phyloP scores from a whole-genome alignment of 2,888 invertebrate species.

The Piscicola geometra region DNA sequence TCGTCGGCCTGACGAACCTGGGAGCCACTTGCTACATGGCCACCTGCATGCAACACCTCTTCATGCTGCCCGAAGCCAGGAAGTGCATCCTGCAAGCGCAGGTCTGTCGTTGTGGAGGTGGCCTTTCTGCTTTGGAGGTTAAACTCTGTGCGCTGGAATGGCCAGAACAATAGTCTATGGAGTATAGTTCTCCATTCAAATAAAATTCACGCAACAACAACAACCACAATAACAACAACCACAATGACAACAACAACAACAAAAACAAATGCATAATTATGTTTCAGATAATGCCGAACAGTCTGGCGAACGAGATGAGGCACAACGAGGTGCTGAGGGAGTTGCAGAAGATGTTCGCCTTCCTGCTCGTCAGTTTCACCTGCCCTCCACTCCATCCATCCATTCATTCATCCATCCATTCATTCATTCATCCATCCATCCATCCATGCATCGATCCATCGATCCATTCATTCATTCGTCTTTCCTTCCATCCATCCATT shows the following conservation, averaged over 20 bases:
- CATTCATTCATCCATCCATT: too few species aligned
- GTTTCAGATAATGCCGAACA: conserved; percentile 9
- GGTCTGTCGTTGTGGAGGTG: conserved; percentile 43
- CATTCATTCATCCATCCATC: too few species aligned
- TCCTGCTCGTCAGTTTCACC: conserved; percentile 64
- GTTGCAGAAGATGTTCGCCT: conserved; percentile 90
- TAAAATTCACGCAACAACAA: too few species aligned
- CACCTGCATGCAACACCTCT: conserved; percentile 90
- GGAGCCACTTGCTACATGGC: conserved; percentile 98
- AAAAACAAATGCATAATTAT: not conserved
- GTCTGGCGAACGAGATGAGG: conserved; percentile 51
- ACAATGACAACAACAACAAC: not conserved
- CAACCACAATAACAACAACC: not conserved
- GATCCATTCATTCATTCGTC: too few species aligned
- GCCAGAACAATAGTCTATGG: not conserved
- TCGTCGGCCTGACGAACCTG: conserved; percentile 86
- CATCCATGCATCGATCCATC: too few species aligned
- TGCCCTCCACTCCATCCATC: not conserved
- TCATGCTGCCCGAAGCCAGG: conserved; percentile 91
- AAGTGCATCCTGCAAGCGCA: conserved; percentile 76
- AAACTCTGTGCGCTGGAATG: not conserved
- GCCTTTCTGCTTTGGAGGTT: not conserved
- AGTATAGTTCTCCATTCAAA: not conserved
- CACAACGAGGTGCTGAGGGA: conserved; percentile 79
- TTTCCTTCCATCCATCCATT: too few species aligned